A percentile compares a stretch with the other conserved stretches of the same genome.
phyloP scores from a whole-genome alignment of 1,140 invertebrate genomes.

The Gonatopus flavifemur region DNA sequence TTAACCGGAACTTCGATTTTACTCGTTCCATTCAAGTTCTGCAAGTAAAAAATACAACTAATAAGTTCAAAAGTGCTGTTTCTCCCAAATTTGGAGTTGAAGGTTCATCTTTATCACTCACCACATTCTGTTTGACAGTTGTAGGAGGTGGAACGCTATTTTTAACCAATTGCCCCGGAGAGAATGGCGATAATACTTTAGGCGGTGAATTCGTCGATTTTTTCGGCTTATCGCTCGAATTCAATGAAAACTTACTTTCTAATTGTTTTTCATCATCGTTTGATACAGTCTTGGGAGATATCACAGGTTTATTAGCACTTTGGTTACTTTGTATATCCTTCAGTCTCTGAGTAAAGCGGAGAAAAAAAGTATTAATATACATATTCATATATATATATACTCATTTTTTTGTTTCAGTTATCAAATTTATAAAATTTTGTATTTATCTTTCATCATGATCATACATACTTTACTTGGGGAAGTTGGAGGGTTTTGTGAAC shows the following conservation, averaged over 20 bases:
- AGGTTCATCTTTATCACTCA: too few relatives aligned
- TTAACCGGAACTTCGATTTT: too few relatives aligned
- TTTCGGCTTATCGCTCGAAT: conserved; percentile 21
- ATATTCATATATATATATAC: not conserved
- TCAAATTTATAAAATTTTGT: too few relatives aligned
- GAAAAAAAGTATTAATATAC: not conserved
- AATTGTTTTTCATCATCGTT: conserved; percentile 7
- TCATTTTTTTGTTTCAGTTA: not conserved
- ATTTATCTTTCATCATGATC: not conserved
- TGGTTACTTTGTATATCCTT: conserved; percentile 20
- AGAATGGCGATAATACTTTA: conserved; percentile 13
- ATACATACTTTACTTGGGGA: conserved; percentile 23
- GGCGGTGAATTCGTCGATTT: not conserved
- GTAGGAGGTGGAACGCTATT: not conserved
- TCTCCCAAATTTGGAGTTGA: too few relatives aligned
- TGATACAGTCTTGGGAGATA: conserved; percentile 22
- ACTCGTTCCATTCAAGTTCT: too few relatives aligned
- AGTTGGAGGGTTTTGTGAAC: not conserved
- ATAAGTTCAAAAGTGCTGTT: too few relatives aligned
- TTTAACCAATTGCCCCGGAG: conserved; percentile 11
- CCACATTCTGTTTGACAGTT: too few relatives aligned
- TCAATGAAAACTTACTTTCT: conserved; percentile 6
- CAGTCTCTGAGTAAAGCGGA: conserved; percentile 17
- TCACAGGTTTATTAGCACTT: conserved; percentile 25
- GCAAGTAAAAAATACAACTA: too few relatives aligned